Evolutionary conservation across 2,888 invertebrate species (phyloP).

Genomic region (Pseudoips prasinana): DNA sequence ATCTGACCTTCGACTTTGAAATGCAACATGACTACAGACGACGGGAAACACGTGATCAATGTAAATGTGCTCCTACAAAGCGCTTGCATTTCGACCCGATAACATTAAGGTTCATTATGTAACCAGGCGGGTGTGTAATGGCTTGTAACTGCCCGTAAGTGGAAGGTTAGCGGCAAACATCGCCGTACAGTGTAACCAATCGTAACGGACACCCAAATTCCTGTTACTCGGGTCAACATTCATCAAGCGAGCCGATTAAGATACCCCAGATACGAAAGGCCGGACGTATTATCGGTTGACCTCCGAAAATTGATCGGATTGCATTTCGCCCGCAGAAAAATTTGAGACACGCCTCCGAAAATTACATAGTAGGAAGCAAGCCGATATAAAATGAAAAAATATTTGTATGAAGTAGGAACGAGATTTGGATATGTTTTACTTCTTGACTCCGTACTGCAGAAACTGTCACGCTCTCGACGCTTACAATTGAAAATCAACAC

Average conservation of each 20-base stretch:
- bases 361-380: slow-evolving; percentile 45
- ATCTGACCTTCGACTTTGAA: slow-evolving; percentile 21
- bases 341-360: slow-evolving; percentile 49
- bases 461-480: too few species aligned
- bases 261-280: slow-evolving; percentile 53
- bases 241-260: slow-evolving; percentile 57
- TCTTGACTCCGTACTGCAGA: too few species aligned
- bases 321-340: slow-evolving; percentile 43
- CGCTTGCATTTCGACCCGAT: slow-evolving; percentile 22
- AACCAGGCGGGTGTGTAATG: slow-evolving; percentile 42
- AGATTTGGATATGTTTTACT: too few species aligned
- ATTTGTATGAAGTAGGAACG: too few species aligned
- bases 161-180: slow-evolving; percentile 35
- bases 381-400: too few species aligned
- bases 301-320: slow-evolving; percentile 62
- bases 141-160: slow-evolving; percentile 25
- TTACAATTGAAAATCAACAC: too few species aligned
- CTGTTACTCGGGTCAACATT: slow-evolving; percentile 56
- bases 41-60: slow-evolving; percentile 13
- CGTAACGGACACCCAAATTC: slow-evolving; percentile 55
- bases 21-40: slow-evolving; percentile 6
- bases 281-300: slow-evolving; percentile 55
- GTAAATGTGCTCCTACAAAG: slow-evolving; percentile 10
- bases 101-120: slow-evolving; percentile 41
- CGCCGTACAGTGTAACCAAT: slow-evolving; percentile 36